These are phyloP conservation scores for Antigone vipio DNA, from an alignment of 2,113 vertebrate species.

Conservation along the genomic window DNA sequence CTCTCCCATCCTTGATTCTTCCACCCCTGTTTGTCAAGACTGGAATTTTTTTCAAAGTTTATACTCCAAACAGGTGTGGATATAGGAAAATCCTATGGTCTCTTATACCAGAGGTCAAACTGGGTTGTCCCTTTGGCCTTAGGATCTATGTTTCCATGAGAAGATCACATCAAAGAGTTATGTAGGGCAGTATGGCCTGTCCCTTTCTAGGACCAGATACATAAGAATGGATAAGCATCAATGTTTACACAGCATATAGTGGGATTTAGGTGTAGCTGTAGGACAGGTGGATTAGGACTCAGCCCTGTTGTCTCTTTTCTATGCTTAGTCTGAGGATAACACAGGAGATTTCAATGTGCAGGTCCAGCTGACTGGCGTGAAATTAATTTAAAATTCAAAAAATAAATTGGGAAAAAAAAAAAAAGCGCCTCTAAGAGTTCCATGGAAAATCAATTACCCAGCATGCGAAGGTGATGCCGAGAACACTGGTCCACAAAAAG, in stretches of 20 bases:
- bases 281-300: not conserved
- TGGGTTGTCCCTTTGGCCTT: not conserved
- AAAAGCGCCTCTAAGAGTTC: not conserved
- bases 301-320: not conserved
- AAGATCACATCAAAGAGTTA: not conserved
- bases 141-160: not conserved
- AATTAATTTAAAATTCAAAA: conserved; percentile 47
- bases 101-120: not conserved
- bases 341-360: not conserved
- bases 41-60: not conserved
- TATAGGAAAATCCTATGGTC: not conserved
- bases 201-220: not conserved
- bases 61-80: not conserved
- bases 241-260: not conserved
- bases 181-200: not conserved
- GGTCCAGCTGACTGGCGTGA: not conserved
- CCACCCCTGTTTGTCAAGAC: not conserved
- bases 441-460: conserved; percentile 42
- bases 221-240: not conserved
- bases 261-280: not conserved
- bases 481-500: not conserved
- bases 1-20: not conserved
- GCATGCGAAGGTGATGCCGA: not conserved
- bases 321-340: not conserved
- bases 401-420: not conserved